Evolutionary conservation across 2,888 invertebrate genomes (phyloP), one percentile per base, ranked within the genome.

Genomic region (Tromatobia lineatoria): DNA sequence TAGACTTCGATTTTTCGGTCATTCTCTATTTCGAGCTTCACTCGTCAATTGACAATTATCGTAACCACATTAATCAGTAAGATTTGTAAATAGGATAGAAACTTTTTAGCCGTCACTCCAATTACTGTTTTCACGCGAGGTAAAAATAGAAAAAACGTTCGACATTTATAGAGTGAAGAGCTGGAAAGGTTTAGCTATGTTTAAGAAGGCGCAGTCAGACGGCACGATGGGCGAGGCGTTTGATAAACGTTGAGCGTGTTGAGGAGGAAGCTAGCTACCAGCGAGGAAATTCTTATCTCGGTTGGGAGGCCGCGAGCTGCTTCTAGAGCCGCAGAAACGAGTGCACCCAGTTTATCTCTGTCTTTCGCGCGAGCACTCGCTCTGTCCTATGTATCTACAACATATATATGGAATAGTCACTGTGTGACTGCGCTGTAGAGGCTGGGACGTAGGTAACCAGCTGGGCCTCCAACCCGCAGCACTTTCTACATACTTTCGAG

Each of bases 271-370:
- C 71, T 50, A 80, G 69, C 42, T 18, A 42, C 18, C 61, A 59
- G 67, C 77, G 67, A 38, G 80, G 70, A 85, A 85, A 81, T 85
- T 86, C 81, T 64, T 64, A 64, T 73, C 79, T 85, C 79, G 82
- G 78, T 79, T 78, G 79, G 76, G 71, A 82, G 77, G 64, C 82
- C 82, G 70, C 71, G 42, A 29, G 70, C 52, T 47, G 82, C 77
- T 71, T 85, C 85, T 75, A 61, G 74, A 87, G 86, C 82, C 83
- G 75, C 83, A 81, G 81, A 82, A 87, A 85, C 82, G 83, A 87
- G 85, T 83, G 80, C 86, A 80, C 77, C 82, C 70, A 64, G 75
- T 81, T 75, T 75, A 70, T 81, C 80, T 80, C 74, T 80, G 80
- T 80, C 80, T 81, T 69, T 34, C 29, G 57, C 57, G 25, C 25